Evolutionary conservation across 2,797 vertebrate genomes (phyloP).

Genomic region (Lagodon rhomboides): DNA sequence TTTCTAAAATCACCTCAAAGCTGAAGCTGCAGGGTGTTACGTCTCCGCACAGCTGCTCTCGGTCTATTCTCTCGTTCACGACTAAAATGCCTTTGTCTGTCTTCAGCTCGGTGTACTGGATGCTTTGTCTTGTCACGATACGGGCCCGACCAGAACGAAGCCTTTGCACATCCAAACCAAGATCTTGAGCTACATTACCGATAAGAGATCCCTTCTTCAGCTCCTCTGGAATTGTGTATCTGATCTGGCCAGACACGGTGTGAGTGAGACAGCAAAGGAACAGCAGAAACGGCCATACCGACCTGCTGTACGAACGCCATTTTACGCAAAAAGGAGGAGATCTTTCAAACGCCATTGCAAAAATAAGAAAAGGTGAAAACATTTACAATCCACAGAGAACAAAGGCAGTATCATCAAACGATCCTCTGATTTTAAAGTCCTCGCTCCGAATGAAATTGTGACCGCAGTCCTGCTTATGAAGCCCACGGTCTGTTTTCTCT

Average conservation of each 20-base stretch:
- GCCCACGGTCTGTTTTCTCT: neutral
- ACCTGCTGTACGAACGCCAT: conserved; percentile 35
- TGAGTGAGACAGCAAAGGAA: conserved; percentile 25
- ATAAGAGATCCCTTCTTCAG: conserved; percentile 65
- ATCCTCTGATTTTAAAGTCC: neutral
- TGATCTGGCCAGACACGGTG: conserved; percentile 57
- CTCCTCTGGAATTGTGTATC: conserved; percentile 74
- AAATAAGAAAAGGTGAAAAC: neutral
- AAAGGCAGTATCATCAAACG: neutral
- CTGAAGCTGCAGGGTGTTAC: conserved; percentile 69
- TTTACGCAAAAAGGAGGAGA: neutral
- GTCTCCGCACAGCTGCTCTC: conserved; percentile 74
- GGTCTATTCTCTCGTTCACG: conserved; percentile 72
- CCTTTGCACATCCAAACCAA: conserved; percentile 60
- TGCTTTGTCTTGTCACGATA: conserved; percentile 59
- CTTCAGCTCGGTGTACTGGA: conserved; percentile 63
- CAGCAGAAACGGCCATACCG: conserved; percentile 37
- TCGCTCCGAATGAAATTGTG: neutral
- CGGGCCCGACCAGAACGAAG: conserved; percentile 65
- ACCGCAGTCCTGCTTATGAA: neutral
- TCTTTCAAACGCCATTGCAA: conserved; percentile 28
- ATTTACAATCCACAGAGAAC: neutral
- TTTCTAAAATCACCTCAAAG: conserved; percentile 75
- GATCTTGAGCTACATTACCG: conserved; percentile 70
- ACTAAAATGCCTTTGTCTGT: conserved; percentile 71